Percentiles rank a stretch among this genome's conserved stretches.
phyloP scores from a whole-genome alignment of 2,888 invertebrate species.

The Sclerodermus sp. region DNA sequence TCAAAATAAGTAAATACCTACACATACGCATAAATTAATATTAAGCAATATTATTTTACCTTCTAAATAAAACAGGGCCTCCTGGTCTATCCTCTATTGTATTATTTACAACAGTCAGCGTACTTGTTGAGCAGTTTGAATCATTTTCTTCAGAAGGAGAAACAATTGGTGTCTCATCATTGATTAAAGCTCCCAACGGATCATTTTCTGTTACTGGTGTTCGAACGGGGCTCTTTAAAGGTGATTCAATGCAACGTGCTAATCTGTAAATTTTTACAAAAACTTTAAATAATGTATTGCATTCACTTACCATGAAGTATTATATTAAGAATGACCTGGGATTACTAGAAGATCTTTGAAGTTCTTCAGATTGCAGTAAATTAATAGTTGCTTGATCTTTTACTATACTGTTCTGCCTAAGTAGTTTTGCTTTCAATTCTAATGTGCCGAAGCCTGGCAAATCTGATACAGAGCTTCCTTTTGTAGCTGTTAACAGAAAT shows the following conservation, averaged over 20 bases:
- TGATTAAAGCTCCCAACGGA: conserved; percentile 79
- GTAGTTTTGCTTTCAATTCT: conserved; percentile 48
- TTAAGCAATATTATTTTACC: conserved; percentile 34
- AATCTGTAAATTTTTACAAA: conserved; percentile 31
- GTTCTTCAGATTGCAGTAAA: conserved; percentile 40
- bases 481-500: conserved; percentile 36
- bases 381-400: conserved; percentile 43
- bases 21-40: no score
- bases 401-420: conserved; percentile 53
- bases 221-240: conserved; percentile 59
- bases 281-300: no score
- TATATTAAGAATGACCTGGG: conserved; percentile 43
- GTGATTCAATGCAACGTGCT: conserved; percentile 46
- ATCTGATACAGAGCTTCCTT: conserved; percentile 54
- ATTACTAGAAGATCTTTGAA: conserved; percentile 43
- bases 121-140: conserved; percentile 56
- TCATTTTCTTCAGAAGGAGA: conserved; percentile 56
- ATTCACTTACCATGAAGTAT: no score
- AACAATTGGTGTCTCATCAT: conserved; percentile 55
- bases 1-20: neutral
- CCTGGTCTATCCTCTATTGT: conserved; percentile 49
- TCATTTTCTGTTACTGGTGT: conserved; percentile 91
- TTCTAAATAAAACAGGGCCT: conserved; percentile 53
- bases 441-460: conserved; percentile 48
- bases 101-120: conserved; percentile 52